Base-by-base conservation (phyloP, 2,113 vertebrate species). In the Circaetus cinerascens region DNA sequence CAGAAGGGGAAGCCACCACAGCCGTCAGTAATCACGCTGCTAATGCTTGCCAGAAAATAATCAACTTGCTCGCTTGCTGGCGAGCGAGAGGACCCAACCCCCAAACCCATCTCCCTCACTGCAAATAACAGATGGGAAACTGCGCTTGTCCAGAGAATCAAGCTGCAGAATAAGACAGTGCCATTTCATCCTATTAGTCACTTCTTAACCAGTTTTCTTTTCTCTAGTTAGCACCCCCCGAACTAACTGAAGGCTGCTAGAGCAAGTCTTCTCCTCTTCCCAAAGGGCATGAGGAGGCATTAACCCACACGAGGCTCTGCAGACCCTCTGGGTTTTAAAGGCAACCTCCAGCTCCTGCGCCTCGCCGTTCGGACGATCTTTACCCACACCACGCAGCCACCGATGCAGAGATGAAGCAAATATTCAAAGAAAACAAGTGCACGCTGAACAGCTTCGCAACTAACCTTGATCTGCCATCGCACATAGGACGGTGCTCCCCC, bases 41-140 rank as follows among this genome's bases (percentile, higher is more conserved):
- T 78, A 79, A 68, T 2, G 41, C 87, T 22, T 96, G 97, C 93
- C 97, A 91, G 82, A 89, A 95, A 88, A 96, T 74, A 94, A 96
- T 96, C 92, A 94, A 91, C 83, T 63, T 90, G 84, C 89, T 93
- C 6, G 73, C 75, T 91, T 60, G 87, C 93, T 93, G 90, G 79
- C 2, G 20, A 93, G 66, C 4, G 9, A 95, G 64, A 97, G 45
- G 93, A 95, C 91, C 94, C 96, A 96, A 60, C 92, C 83, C 95
- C 86, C 93, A 79, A 72, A 90, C 82, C 87, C 92, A 72, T 76
- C 93, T 92, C 91, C 88, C 80, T 71, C 69, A 23, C 62, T 21
- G 53, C 88, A 97, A 96, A 94, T 94, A 96, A 94, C 95, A 96
- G 93, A 97, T 97, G 97, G 97, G 82, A 88, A 80, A 41, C 63